A percentile compares a stretch with the other conserved stretches of the same genome.
Evolutionary conservation across 2,888 invertebrate genomes (phyloP).

Genomic region (Trichopria drosophilae): DNA sequence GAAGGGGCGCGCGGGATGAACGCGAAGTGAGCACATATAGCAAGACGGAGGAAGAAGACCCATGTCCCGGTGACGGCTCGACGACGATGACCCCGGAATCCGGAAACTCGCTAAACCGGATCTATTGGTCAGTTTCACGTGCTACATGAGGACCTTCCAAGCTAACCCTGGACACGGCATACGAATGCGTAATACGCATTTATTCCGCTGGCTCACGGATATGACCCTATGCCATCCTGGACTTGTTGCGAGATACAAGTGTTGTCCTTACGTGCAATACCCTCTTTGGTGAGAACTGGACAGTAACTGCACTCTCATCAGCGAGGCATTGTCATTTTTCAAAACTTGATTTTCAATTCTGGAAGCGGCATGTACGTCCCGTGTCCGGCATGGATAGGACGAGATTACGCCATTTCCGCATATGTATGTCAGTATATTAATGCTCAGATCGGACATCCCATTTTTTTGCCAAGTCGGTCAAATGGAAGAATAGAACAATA

Average conservation of each 20-base stretch:
- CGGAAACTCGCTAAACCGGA: conserved; percentile 59
- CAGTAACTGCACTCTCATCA: conserved; percentile 48
- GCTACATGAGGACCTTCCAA: conserved; percentile 36
- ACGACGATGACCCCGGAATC: conserved; percentile 55
- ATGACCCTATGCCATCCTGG: conserved; percentile 9
- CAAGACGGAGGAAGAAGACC: conserved; percentile 38
- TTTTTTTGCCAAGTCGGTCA: too few species aligned
- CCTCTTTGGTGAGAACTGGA: conserved; percentile 55
- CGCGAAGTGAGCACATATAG: conserved; percentile 20
- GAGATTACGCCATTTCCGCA: too few species aligned
- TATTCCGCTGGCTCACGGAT: conserved; percentile 25
- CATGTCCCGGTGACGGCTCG: conserved; percentile 34
- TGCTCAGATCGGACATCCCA: too few species aligned
- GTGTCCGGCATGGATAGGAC: too few species aligned
- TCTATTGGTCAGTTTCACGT: conserved; percentile 58
- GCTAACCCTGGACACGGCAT: conserved; percentile 16
- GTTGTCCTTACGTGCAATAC: conserved; percentile 25
- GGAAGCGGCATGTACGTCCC: too few species aligned
- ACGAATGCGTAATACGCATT: conserved; percentile 30
- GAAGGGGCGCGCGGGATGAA: conserved; percentile 27
- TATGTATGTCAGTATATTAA: too few species aligned
- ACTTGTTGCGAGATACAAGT: conserved; percentile 23
- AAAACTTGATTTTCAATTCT: too few species aligned
- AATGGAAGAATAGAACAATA: too few species aligned
- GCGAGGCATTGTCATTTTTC: too few species aligned